Conservation (phyloP, 2,113 vertebrate genomes). For the Athene noctua region DNA sequence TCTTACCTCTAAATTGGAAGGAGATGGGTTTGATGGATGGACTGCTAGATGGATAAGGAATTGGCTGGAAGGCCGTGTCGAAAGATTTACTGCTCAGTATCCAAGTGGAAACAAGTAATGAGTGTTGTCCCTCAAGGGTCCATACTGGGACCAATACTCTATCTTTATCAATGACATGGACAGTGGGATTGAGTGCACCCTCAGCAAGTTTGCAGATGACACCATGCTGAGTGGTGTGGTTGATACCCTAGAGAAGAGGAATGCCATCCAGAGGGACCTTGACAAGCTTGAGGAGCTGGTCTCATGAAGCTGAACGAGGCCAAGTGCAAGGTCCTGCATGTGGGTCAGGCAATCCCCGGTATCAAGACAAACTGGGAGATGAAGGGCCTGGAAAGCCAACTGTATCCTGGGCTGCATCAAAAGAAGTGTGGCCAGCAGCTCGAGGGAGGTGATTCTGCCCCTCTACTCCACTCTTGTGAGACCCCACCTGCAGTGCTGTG, state of each 20-base stretch:
- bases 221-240: neutral
- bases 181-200: neutral
- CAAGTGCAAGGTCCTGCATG: neutral
- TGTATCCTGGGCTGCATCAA: rapidly evolving
- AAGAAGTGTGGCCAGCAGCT: rapidly evolving
- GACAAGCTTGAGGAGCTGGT: neutral
- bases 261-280: neutral
- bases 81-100: neutral
- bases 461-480: rapidly evolving
- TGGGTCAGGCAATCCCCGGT: rapidly evolving
- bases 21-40: no score
- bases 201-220: neutral
- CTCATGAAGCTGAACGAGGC: neutral
- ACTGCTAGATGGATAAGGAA: neutral
- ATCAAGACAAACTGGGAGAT: no score
- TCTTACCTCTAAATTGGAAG: neutral
- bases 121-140: neutral
- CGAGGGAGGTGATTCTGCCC: rapidly evolving
- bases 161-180: neutral
- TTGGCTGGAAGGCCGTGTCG: neutral
- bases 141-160: neutral
- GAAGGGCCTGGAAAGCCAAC: neutral
- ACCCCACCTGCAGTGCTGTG: neutral
- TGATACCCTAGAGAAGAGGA: neutral
- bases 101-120: neutral